Evolutionary conservation across 2,888 invertebrate species (phyloP), one percentile per base, ranked within the genome.

Genomic region (Drosophila parthenogenetica): DNA sequence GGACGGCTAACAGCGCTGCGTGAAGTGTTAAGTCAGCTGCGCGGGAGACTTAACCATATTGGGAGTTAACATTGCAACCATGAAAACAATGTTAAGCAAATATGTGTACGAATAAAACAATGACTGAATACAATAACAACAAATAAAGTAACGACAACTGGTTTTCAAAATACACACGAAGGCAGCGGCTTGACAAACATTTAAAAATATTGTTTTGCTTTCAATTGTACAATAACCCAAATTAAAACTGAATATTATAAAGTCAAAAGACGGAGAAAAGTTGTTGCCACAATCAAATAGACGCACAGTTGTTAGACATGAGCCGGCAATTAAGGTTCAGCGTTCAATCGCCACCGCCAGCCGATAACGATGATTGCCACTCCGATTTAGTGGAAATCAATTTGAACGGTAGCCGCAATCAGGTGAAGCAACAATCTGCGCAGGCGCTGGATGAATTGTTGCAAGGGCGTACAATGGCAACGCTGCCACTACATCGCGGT

Each of bases 341-440:
- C 66, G 39, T 81, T 16, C 76, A 73, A 40, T 29, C 69, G 39
- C 43, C 69, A 5, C 69, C 71, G 19, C 54, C 32, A 17, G 13
- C 13, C 1, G 55, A 59, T 1, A 35, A 25, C 7, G 76, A 70
- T 22, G 67, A 77, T 40, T 59, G 40, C 11, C 40, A 61, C 16
- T 42, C 84, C 4, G 87, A 90, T 42, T 75, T 90, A 64, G 86
- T 90, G 40, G 90, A 90, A 67, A 82, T 90, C 16, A 89, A 89
- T 64, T 69, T 90, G 19, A 82, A 82, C 58, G 51, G 71, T 3
- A 50, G 40, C 1, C 42, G 40, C 7, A 62, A 39, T 3, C 75
- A 66, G 29, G 49, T 51, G 5, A 78, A 73, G 25, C 82, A 78
- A 43, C 58, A 69, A 11, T 80, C 85, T 5, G 85, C 66, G 2